A percentile compares a stretch with the other conserved stretches of the same genome.
Conservation (phyloP, 1,140 invertebrate species). For the Trichonephila clavata region DNA sequence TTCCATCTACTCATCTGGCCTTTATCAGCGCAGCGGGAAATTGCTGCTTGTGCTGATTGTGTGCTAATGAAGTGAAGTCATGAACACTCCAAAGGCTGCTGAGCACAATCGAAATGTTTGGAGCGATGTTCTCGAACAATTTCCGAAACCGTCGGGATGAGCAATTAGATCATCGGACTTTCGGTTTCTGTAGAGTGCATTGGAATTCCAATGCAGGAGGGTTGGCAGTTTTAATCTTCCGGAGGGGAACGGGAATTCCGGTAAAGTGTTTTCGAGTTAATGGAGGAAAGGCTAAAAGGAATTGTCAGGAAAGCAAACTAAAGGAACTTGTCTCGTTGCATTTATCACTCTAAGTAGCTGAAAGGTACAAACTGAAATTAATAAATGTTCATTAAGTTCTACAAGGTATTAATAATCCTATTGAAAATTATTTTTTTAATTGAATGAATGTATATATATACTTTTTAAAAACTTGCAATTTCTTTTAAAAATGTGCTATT, state of each 20-base stretch:
- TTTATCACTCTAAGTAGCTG: no score
- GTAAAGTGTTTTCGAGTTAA: no score
- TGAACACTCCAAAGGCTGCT: not conserved
- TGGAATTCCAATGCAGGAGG: not conserved
- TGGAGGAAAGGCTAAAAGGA: no score
- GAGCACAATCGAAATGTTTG: not conserved
- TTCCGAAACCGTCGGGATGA: not conserved
- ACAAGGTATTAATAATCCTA: no score
- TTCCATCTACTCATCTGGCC: not conserved
- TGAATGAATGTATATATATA: no score
- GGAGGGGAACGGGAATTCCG: not conserved
- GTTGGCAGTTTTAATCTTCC: not conserved
- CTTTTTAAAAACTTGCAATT: no score
- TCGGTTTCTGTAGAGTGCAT: not conserved
- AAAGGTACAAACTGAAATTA: no score
- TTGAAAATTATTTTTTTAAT: no score
- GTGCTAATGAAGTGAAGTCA: not conserved
- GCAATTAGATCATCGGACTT: conserved; percentile 5
- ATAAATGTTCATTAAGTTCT: no score
- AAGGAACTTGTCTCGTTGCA: no score
- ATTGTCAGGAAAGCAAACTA: no score
- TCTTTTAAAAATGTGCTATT: no score
- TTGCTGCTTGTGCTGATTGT: not conserved
- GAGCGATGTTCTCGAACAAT: not conserved
- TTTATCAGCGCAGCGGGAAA: not conserved